Percentiles rank a stretch among this genome's conserved stretches.
Evolutionary conservation across 2,888 invertebrate species (phyloP).

Genomic region (Agonopterix arenella): DNA sequence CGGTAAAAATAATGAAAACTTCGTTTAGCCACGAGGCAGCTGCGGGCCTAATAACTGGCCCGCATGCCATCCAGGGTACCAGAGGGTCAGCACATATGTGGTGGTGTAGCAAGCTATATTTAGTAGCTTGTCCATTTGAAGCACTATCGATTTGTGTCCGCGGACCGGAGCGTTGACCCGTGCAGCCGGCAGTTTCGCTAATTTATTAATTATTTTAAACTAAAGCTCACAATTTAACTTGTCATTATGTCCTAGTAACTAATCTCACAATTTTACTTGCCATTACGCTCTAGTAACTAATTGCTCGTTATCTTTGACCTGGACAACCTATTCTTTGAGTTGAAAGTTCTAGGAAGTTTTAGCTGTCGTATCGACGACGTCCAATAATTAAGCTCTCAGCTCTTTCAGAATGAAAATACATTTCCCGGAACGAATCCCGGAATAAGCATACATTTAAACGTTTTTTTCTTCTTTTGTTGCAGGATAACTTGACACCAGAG

Average conservation of each 20-base stretch:
- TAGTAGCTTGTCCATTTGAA: slow-evolving; percentile 69
- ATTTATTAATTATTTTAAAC: slow-evolving; percentile 72
- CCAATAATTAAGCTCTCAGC: no score
- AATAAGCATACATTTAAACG: not conserved
- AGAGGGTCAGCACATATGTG: slow-evolving; percentile 30
- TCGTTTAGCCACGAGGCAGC: slow-evolving; percentile 3
- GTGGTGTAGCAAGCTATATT: slow-evolving; percentile 43
- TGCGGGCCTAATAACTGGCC: slow-evolving; percentile 10
- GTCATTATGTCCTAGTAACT: slow-evolving; percentile 37
- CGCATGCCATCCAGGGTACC: slow-evolving; percentile 22
- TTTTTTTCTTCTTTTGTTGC: slow-evolving; percentile 59
- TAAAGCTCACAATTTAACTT: slow-evolving; percentile 22
- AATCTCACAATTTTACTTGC: slow-evolving; percentile 25
- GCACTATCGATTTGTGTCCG: slow-evolving; percentile 70
- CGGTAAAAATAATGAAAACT: slow-evolving; percentile 14
- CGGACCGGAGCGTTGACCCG: slow-evolving; percentile 63
- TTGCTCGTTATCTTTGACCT: no score
- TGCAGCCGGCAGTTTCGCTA: slow-evolving; percentile 58
- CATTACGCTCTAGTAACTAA: slow-evolving; percentile 32
- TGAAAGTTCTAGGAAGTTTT: no score
- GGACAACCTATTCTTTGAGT: no score
- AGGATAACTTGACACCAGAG: slow-evolving; percentile 84
- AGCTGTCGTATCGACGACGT: no score
- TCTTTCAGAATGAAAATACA: no score
- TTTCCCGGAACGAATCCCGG: no score